Base-by-base conservation (phyloP, 2,888 invertebrate genomes). In the Chloroclystis v-ata region DNA sequence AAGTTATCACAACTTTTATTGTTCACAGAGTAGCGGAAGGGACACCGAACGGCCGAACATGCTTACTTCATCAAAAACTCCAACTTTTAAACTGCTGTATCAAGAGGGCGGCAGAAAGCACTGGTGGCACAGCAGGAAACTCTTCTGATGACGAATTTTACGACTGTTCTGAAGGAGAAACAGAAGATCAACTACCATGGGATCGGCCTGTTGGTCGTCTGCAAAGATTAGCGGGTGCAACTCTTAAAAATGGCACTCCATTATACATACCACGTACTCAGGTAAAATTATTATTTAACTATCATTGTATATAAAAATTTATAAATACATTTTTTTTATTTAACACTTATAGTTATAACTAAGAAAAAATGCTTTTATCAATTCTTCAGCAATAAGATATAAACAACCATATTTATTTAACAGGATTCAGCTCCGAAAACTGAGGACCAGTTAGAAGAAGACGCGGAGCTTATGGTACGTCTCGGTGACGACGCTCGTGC, bases 371-470 rank as follows among this genome's bases (percentile, higher is more conserved):
- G 10, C 6, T 33, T n/a, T n/a, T 1, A 5, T 16, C 10, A 5
- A 7, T 10, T 16, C 7, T 35, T 20, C 10, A 14, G 26, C 1
- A 6, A 8, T 26, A 9, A 8, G 8, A 26, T 9, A 6, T 6
- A 26, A 26, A 6, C 26, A 8, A 26, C 1, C 9, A 2, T 26
- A 2, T 32, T 30, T 10, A 8, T 43, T 51, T 37, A 32, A 26
- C 30, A 97, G 90, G 98, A 99, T 66, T 95, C 97, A 0, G 95
- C 97, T 3, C 98, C 98, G 8, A 96, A 98, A 90, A 99, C 99
- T 1, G 99, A 99, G 77, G 99, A 99, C 82, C 95, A 97, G 77
- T 79, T 98, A 49, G 96, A 97, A 69, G 96, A 97, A 70, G 97
- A 98, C 73, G 95, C 97, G 0, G 95, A 97, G 73, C 91, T 96